Percentiles rank a stretch among this genome's conserved stretches.
phyloP scores from a whole-genome alignment of 2,888 invertebrate genomes.

The Steinernema scapterisci region DNA sequence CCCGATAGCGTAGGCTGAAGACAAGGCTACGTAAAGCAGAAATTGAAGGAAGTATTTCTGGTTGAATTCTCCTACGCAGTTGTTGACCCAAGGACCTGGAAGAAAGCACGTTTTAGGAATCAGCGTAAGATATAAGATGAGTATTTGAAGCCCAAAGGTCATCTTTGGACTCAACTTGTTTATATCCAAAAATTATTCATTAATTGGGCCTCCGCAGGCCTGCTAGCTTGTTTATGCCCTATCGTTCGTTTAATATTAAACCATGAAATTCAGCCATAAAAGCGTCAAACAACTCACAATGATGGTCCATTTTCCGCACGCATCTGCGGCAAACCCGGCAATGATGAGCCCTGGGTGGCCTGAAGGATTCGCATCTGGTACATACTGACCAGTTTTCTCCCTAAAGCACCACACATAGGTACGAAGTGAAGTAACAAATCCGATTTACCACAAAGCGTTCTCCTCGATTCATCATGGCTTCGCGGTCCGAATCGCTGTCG shows the following conservation, averaged over 20 bases:
- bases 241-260: too few species aligned
- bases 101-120: slow-evolving; percentile 64
- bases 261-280: slow-evolving; percentile 2
- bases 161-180: too few species aligned
- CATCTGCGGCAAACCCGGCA: slow-evolving; percentile 85
- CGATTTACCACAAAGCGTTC: slow-evolving; percentile 20
- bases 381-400: slow-evolving; percentile 76
- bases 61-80: slow-evolving; percentile 88
- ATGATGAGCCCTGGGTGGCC: slow-evolving; percentile 84
- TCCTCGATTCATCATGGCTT: slow-evolving; percentile 26
- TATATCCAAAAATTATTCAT: too few species aligned
- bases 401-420: slow-evolving; percentile 33
- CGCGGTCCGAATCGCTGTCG: slow-evolving; percentile 37
- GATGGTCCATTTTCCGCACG: slow-evolving; percentile 82
- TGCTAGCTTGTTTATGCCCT: too few species aligned
- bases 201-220: too few species aligned
- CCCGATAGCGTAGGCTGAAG: slow-evolving; percentile 56
- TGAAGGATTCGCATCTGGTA: slow-evolving; percentile 78
- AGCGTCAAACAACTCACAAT: too few species aligned
- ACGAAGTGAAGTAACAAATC: not conserved
- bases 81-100: slow-evolving; percentile 77
- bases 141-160: too few species aligned
- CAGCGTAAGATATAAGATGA: not conserved
- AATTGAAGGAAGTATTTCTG: slow-evolving; percentile 90
- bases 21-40: slow-evolving; percentile 67